Conservation (phyloP, 2,888 invertebrate genomes). For the Troilus luridus region DNA sequence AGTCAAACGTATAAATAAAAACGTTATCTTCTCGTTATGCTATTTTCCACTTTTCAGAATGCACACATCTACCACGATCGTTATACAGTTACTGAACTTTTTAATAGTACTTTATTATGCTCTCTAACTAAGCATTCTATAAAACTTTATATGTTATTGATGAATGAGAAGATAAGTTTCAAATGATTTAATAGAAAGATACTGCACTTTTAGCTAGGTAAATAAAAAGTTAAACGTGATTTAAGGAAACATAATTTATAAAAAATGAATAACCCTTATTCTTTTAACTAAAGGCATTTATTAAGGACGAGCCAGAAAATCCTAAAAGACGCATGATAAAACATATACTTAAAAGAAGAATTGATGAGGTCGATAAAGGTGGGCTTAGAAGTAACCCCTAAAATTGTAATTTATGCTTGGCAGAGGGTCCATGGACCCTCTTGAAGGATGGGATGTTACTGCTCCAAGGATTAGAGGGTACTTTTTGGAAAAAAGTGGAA, state of each 20-base stretch:
- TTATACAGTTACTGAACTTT: too few species aligned
- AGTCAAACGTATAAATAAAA: too few species aligned
- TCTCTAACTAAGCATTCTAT: too few species aligned
- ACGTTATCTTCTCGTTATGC: too few species aligned
- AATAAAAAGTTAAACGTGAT: neutral
- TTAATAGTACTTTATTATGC: too few species aligned
- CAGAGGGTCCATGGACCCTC: neutral
- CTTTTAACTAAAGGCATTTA: neutral
- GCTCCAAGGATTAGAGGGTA: neutral
- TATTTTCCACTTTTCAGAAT: too few species aligned
- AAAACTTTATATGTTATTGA: too few species aligned
- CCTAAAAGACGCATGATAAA: neutral
- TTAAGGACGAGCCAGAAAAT: neutral
- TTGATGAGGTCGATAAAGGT: neutral
- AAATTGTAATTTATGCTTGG: neutral
- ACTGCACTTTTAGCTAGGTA: neutral
- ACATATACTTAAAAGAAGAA: neutral
- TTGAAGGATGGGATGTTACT: slow-evolving; percentile 30
- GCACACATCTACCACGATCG: too few species aligned
- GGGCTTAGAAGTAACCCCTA: neutral
- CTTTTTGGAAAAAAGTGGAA: neutral
- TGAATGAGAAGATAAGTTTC: neutral
- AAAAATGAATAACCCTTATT: neutral
- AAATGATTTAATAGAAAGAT: neutral
- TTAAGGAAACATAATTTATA: neutral